Base-by-base conservation (phyloP, 2,888 invertebrate genomes). In the Isoperla grammatica region DNA sequence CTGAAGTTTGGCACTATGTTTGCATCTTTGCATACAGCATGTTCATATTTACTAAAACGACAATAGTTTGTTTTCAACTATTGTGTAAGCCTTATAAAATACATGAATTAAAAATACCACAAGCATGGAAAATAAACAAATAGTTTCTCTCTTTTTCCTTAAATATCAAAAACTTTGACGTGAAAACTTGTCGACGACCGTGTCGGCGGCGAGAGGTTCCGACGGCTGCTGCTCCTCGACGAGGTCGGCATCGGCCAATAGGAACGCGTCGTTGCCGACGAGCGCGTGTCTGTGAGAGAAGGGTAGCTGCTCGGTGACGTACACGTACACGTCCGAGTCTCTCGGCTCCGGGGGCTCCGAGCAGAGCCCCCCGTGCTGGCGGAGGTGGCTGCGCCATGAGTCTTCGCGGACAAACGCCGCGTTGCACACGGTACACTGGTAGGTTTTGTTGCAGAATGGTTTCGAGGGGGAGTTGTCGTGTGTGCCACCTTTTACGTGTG, bases 321-420 rank as follows among this genome's bases (percentile, higher is more conserved):
- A 29, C 29, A 29, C 29, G 8, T 29, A 29, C 29, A 29, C 29
- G 29, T 6, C 29, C 29, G 29, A 29, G 29, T 6, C 29, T 29
- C 29, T 29, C 29, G 29, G 29, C 29, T 6, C 5, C 8, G 29
- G 5, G 29, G 29, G 29, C 29, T 29, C 8, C 8, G 29, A 29
- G 5, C 8, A 4, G 29, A 29, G 29, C 5, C 29, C 29, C 29
- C 29, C 5, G 46, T 77, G 77, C 48, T 74, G 73, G 23, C 71
- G 68, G 56, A 73, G 59, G 65, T 77, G 76, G 64, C 74, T 72
- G n/a, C 71, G 67, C 48, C 75, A 67, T 0, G 76, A 75, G 59
- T 76, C 74, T 64, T 74, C 72, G 23, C 75, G 65, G 0, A 75
- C 75, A 68, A 76, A 76, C 0, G 73, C 66, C 11, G 70, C 71